Evolutionary conservation across 2,888 invertebrate species (phyloP).

Genomic region (Volucella zonaria): DNA sequence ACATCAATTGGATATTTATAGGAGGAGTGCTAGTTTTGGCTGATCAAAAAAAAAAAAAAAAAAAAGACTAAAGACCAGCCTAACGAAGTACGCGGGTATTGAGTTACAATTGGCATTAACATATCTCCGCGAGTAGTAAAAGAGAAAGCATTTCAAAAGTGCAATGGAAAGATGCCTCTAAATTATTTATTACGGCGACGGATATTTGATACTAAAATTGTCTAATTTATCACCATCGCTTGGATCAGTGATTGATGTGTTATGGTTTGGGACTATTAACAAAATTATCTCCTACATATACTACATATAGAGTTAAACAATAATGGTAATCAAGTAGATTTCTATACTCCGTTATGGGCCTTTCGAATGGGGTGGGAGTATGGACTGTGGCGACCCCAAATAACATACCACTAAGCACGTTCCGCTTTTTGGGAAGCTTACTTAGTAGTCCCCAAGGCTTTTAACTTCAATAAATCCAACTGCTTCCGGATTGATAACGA

Average conservation of each 20-base stretch:
- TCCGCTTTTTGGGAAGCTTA: too few relatives aligned
- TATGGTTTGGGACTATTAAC: not conserved
- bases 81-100: slow-evolving; percentile 41
- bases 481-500: too few relatives aligned
- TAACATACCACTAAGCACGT: too few relatives aligned
- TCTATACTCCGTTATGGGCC: too few relatives aligned
- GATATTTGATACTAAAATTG: slow-evolving; percentile 22
- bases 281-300: too few relatives aligned
- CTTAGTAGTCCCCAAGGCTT: too few relatives aligned
- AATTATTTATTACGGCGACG: not conserved
- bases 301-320: too few relatives aligned
- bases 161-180: not conserved
- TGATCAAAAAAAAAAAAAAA: slow-evolving; percentile 6
- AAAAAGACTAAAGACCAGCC: not conserved
- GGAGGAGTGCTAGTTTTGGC: not conserved
- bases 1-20: slow-evolving; percentile 47
- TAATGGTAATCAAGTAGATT: too few relatives aligned
- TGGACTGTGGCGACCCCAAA: too few relatives aligned
- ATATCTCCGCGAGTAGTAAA: slow-evolving; percentile 3
- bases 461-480: too few relatives aligned
- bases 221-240: slow-evolving; percentile 1
- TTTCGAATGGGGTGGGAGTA: too few relatives aligned
- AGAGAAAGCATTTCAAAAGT: slow-evolving; percentile 9
- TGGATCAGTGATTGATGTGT: slow-evolving; percentile 8
- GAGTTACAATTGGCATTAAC: slow-evolving; percentile 39